Conservation (phyloP, 2,113 vertebrate species). For the Fulica atra region DNA sequence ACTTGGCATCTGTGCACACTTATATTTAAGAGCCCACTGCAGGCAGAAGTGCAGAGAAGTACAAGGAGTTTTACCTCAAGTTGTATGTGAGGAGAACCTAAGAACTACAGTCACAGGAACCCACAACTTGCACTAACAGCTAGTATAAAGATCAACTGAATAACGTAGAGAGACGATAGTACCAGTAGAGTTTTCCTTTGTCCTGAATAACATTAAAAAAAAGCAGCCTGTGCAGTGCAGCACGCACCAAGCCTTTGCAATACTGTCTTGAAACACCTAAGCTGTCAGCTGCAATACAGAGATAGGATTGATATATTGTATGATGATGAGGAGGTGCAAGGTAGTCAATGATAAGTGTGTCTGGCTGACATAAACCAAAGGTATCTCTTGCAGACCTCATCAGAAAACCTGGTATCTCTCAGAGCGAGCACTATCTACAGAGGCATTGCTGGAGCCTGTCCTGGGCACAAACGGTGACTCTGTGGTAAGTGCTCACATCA, state of each 20-base stretch:
- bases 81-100: conserved; percentile 15
- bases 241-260: not conserved
- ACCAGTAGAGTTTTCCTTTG: not conserved
- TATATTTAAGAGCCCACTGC: conserved; percentile 18
- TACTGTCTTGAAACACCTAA: not conserved
- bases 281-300: not conserved
- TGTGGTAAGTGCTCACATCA: not conserved
- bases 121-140: conserved; percentile 25
- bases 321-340: not conserved
- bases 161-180: not conserved
- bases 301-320: not conserved
- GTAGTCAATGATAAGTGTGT: not conserved
- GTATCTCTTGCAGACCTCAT: not conserved
- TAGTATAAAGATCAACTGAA: conserved; percentile 27
- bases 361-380: not conserved
- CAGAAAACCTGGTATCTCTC: not conserved
- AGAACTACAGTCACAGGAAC: conserved; percentile 53
- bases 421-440: not conserved
- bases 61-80: conserved; percentile 50
- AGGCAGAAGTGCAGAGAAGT: conserved; percentile 53
- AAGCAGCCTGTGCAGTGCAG: not conserved
- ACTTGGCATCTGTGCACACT: conserved; percentile 6
- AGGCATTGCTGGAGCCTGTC: not conserved
- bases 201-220: conserved; percentile 27
- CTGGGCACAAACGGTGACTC: not conserved